A percentile compares a stretch with the other conserved stretches of the same genome.
Conservation (phyloP, 2,888 invertebrate genomes). For the Perizoma flavofasciatum region DNA sequence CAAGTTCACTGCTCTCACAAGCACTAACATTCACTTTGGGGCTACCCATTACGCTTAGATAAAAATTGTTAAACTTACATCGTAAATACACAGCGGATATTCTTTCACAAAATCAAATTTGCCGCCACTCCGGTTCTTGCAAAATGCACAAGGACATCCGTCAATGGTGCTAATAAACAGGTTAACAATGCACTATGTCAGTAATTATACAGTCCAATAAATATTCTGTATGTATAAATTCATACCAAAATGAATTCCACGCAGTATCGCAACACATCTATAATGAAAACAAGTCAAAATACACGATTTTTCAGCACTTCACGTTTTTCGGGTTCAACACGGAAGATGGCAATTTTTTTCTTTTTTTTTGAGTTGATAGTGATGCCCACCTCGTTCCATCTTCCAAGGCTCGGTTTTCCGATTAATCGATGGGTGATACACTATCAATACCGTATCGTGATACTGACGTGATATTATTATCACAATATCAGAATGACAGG, state of each 20-base stretch:
- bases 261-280: conserved; percentile 21
- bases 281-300: conserved; percentile 23
- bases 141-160: conserved; percentile 81
- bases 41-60: conserved; percentile 68
- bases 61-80: conserved; percentile 51
- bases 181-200: conserved; percentile 71
- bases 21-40: conserved; percentile 64
- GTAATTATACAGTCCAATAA: conserved; percentile 7
- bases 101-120: conserved; percentile 72
- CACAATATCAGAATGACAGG: too few species aligned
- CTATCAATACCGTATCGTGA: too few species aligned
- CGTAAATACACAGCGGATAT: conserved; percentile 47
- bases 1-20: conserved; percentile 55
- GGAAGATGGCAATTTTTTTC: conserved; percentile 29
- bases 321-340: conserved; percentile 20
- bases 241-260: conserved; percentile 11
- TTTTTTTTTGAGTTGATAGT: conserved; percentile 21
- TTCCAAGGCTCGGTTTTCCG: too few species aligned
- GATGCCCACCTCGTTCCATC: too few species aligned
- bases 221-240: not conserved
- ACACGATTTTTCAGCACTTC: conserved; percentile 13
- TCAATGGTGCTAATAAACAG: conserved; percentile 82
- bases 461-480: too few species aligned
- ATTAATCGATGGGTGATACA: too few species aligned
- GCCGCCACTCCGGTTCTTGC: conserved; percentile 77